Percentiles rank a stretch among this genome's conserved stretches.
These are phyloP conservation scores for Caenorhabditis macrosperma DNA, from an alignment of 2,888 invertebrate genomes.

Conservation along the genomic window DNA sequence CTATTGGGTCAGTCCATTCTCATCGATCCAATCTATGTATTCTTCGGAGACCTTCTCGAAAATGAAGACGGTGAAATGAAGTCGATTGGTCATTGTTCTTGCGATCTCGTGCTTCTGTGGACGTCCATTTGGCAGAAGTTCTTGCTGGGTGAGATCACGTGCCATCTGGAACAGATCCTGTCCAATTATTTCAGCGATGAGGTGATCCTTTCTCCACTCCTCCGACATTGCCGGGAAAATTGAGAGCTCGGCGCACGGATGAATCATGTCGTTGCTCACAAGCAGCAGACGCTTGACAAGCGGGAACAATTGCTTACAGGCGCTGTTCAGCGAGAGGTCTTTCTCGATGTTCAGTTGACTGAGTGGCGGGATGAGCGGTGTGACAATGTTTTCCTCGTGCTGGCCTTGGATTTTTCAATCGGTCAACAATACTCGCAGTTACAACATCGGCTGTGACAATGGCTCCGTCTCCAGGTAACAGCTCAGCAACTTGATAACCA, in stretches of 20 bases:
- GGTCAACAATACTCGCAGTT: conserved; percentile 14
- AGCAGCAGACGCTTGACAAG: conserved; percentile 63
- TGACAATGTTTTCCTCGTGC: conserved; percentile 41
- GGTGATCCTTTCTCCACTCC: conserved; percentile 61
- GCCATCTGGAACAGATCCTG: conserved; percentile 30
- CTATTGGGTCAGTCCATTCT: conserved; percentile 39
- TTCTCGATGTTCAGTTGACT: conserved; percentile 62
- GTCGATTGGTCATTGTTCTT: conserved; percentile 50
- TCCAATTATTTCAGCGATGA: conserved; percentile 53
- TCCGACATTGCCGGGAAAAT: conserved; percentile 85
- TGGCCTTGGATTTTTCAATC: conserved; percentile 5
- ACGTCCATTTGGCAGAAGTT: conserved; percentile 1
- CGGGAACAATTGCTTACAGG: conserved; percentile 67
- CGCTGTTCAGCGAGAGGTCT: conserved; percentile 59
- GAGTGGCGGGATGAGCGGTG: conserved; percentile 56
- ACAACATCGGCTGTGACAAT: background rate
- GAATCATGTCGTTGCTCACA: conserved; percentile 84
- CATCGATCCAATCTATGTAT: conserved; percentile 71
- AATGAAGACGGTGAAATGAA: conserved; percentile 67
- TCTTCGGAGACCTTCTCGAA: conserved; percentile 66
- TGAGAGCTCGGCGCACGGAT: conserved; percentile 87
- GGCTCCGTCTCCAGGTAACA: conserved; percentile 12
- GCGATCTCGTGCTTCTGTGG: conserved; percentile 18
- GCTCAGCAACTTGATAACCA: background rate
- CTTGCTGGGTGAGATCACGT: background rate